Evolutionary conservation across 2,888 invertebrate species (phyloP).

Genomic region (Meganola albula): DNA sequence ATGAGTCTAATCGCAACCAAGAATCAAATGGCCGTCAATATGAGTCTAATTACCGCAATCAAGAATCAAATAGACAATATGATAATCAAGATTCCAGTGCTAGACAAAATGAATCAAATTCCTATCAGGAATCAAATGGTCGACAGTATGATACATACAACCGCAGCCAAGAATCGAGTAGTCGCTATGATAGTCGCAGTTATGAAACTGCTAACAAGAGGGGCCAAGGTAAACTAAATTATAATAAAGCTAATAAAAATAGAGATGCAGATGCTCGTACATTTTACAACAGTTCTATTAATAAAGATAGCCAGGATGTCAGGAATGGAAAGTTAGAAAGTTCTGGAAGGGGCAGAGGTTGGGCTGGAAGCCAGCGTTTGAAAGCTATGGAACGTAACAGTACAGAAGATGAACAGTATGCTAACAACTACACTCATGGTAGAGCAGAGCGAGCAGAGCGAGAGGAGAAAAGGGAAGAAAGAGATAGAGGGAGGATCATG

Average conservation of each 20-base stretch:
- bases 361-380: slow-evolving; percentile 55
- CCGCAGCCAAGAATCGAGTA: slow-evolving; percentile 23
- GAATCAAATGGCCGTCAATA: slow-evolving; percentile 24
- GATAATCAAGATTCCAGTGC: slow-evolving; percentile 23
- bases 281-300: slow-evolving; percentile 61
- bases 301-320: slow-evolving; percentile 54
- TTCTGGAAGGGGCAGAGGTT: slow-evolving; percentile 45
- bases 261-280: slow-evolving; percentile 59
- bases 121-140: slow-evolving; percentile 11
- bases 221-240: slow-evolving; percentile 47
- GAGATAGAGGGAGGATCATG: slow-evolving; percentile 2
- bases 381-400: slow-evolving; percentile 44
- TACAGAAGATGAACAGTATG: slow-evolving; percentile 65
- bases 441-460: slow-evolving; percentile 40
- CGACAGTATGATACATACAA: slow-evolving; percentile 24
- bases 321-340: slow-evolving; percentile 51
- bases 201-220: slow-evolving; percentile 37
- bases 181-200: slow-evolving; percentile 18
- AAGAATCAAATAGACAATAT: slow-evolving; percentile 18
- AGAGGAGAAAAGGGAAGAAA: slow-evolving; percentile 10
- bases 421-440: slow-evolving; percentile 49
- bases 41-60: slow-evolving; percentile 26
- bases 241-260: slow-evolving; percentile 52
- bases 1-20: slow-evolving; percentile 27
- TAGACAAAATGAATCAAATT: slow-evolving; percentile 12